Conservation (phyloP, 2,888 invertebrate genomes). For the Gymnosoma rotundatum region DNA sequence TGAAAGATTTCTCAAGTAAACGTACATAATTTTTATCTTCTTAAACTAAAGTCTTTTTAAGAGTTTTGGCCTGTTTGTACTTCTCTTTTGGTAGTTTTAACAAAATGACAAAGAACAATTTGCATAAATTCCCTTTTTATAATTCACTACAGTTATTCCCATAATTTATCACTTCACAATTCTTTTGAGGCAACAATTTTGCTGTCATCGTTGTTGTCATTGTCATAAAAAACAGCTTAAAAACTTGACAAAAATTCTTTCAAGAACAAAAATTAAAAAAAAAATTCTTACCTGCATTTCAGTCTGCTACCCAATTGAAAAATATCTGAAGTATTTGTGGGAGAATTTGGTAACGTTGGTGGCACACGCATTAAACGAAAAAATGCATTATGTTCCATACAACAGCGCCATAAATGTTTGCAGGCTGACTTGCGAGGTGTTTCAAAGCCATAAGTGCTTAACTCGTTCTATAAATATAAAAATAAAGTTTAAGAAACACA, state of each 20-base stretch:
- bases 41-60: not conserved
- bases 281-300: slow-evolving; percentile 86
- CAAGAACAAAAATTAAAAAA: not conserved
- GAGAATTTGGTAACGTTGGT: slow-evolving; percentile 84
- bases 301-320: slow-evolving; percentile 91
- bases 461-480: slow-evolving; percentile 86
- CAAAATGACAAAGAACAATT: slow-evolving; percentile 47
- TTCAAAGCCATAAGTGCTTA: slow-evolving; percentile 98
- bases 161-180: slow-evolving; percentile 55
- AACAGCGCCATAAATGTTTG: slow-evolving; percentile 97
- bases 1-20: not conserved
- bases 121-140: slow-evolving; percentile 34
- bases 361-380: slow-evolving; percentile 93
- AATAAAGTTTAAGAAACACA: not conserved
- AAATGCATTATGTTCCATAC: slow-evolving; percentile 97
- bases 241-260: slow-evolving; percentile 25
- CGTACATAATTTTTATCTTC: not conserved
- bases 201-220: slow-evolving; percentile 12
- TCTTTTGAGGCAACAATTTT: slow-evolving; percentile 26
- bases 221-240: slow-evolving; percentile 11
- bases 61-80: not conserved
- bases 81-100: slow-evolving; percentile 44
- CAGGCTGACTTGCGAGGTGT: slow-evolving; percentile 95
- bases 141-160: slow-evolving; percentile 34
- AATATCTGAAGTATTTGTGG: slow-evolving; percentile 86